phyloP scores from a whole-genome alignment of 2,888 invertebrate genomes.

The Amiota communis region DNA sequence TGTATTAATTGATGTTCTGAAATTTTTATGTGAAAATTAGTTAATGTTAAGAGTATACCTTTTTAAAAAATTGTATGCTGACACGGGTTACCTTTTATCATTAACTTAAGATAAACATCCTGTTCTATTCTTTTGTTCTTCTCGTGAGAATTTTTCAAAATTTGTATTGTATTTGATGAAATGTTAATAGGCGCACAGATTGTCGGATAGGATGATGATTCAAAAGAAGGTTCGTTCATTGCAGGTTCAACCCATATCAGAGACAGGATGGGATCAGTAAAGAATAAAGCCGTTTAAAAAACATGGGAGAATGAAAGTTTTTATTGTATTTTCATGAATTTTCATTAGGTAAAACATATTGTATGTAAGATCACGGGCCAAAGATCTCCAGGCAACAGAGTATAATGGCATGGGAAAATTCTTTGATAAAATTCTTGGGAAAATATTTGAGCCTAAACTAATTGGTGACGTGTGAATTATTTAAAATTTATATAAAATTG shows the following conservation, averaged over 20 bases:
- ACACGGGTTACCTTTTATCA: slow-evolving; percentile 1
- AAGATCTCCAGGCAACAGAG: background rate
- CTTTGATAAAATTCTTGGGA: background rate
- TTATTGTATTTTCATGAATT: background rate
- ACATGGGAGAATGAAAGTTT: background rate
- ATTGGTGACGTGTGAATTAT: background rate
- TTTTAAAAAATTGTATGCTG: background rate
- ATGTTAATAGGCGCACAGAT: background rate
- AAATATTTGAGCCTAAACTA: background rate
- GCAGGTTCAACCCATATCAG: background rate
- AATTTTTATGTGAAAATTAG: slow-evolving; percentile 9
- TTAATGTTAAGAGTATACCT: background rate
- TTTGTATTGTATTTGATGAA: background rate
- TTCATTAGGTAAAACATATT: background rate
- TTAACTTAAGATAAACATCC: background rate
- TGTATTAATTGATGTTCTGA: background rate
- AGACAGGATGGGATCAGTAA: background rate
- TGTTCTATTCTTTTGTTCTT: background rate
- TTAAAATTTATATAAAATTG: background rate
- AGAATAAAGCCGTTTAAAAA: background rate
- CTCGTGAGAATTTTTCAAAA: background rate
- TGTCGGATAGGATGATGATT: background rate
- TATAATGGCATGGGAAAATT: background rate
- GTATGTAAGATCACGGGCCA: background rate
- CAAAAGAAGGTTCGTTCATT: background rate